Conservation (phyloP, 2,888 invertebrate genomes). For the Drosophila quinaria region DNA sequence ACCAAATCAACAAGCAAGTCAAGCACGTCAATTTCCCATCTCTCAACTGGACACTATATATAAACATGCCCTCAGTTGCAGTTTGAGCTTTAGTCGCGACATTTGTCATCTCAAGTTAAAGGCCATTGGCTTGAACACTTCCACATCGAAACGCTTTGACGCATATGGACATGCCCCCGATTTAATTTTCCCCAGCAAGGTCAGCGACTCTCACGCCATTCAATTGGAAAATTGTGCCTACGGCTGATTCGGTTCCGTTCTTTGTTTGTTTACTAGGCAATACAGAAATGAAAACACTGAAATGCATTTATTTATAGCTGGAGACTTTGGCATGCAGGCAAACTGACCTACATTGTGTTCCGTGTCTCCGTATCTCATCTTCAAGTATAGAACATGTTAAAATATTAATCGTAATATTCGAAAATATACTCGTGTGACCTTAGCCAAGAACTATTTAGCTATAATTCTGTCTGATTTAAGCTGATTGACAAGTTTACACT, state of each 20-base stretch:
- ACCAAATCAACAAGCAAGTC: background rate
- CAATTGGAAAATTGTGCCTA: slow-evolving; percentile 47
- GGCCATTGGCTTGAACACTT: slow-evolving; percentile 47
- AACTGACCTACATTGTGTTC: slow-evolving; percentile 71
- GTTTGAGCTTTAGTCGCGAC: slow-evolving; percentile 28
- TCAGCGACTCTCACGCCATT: slow-evolving; percentile 43
- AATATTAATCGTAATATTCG: slow-evolving; percentile 45
- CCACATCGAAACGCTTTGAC: slow-evolving; percentile 8
- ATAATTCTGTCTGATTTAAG: slow-evolving; percentile 28
- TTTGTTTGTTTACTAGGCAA: slow-evolving; percentile 63
- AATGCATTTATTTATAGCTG: slow-evolving; percentile 69
- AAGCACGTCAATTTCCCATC: slow-evolving; percentile 3
- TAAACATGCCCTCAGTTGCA: slow-evolving; percentile 23
- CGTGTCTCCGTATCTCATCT: slow-evolving; percentile 36
- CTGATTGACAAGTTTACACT: slow-evolving; percentile 66
- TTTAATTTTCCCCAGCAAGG: slow-evolving; percentile 59
- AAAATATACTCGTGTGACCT: slow-evolving; percentile 52
- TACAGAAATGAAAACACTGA: slow-evolving; percentile 57
- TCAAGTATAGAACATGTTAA: slow-evolving; percentile 44
- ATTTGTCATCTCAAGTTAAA: slow-evolving; percentile 36
- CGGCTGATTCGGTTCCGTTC: slow-evolving; percentile 15
- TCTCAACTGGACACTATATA: slow-evolving; percentile 17
- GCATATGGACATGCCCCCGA: slow-evolving; percentile 49
- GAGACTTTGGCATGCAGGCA: slow-evolving; percentile 53
- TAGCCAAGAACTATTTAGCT: slow-evolving; percentile 43